Percentiles rank a stretch among this genome's conserved stretches.
phyloP scores from a whole-genome alignment of 2,888 invertebrate species.

The Dinocampus coccinellae region DNA sequence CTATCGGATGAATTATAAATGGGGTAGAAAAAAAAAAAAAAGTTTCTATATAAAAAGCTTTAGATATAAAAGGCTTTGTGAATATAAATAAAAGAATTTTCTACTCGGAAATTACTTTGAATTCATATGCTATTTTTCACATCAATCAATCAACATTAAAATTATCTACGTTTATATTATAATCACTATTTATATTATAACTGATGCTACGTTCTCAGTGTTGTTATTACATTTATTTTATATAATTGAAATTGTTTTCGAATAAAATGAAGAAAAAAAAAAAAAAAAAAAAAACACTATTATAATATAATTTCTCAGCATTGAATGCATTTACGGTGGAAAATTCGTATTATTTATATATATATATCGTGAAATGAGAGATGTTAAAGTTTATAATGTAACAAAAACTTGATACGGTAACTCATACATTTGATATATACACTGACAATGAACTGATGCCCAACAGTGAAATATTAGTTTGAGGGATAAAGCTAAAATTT shows the following conservation, averaged over 20 bases:
- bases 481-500: neutral
- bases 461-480: neutral
- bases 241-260: too few species aligned
- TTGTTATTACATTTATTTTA: too few species aligned
- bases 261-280: too few species aligned
- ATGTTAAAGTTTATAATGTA: conserved; percentile 21
- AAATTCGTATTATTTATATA: too few species aligned
- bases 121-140: neutral
- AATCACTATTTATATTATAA: too few species aligned
- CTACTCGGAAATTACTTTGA: neutral
- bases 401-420: conserved; percentile 15
- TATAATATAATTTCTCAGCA: too few species aligned
- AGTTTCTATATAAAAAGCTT: neutral
- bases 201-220: too few species aligned
- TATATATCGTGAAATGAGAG: conserved; percentile 13
- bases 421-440: conserved; percentile 25
- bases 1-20: neutral
- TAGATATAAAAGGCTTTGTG: neutral
- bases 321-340: too few species aligned
- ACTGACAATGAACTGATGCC: conserved; percentile 14
- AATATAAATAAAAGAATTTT: neutral
- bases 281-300: too few species aligned
- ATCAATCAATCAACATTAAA: too few species aligned
- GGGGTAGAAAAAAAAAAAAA: neutral
- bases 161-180: too few species aligned